A percentile compares a stretch with the other conserved stretches of the same genome.
These are phyloP conservation scores for Tiliacea citrago DNA, from an alignment of 2,888 invertebrate genomes.

Conservation along the genomic window DNA sequence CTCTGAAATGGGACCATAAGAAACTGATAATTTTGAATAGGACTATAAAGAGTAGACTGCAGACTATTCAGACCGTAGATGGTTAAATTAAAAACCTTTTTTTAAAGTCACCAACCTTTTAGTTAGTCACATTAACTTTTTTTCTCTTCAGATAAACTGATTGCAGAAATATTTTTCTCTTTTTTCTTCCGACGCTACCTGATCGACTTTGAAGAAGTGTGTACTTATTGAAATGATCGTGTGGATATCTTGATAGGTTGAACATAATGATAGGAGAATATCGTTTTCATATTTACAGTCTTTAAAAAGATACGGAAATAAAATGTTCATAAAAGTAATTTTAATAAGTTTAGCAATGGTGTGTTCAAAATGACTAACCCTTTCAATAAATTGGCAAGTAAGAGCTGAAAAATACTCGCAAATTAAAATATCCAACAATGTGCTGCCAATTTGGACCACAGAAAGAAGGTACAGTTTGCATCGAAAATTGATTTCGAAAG, in stretches of 20 bases:
- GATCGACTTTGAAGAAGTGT: constrained; percentile 13
- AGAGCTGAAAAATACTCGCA: constrained; percentile 1
- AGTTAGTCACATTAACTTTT: neutral
- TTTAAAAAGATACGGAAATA: neutral
- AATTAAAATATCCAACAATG: constrained; percentile 41
- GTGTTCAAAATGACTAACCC: neutral
- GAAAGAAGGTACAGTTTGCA: constrained; percentile 53
- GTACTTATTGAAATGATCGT: constrained; percentile 1
- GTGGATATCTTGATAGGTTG: neutral
- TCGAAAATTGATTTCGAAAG: constrained; percentile 67
- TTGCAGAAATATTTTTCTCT: neutral
- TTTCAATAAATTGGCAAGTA: constrained; percentile 7
- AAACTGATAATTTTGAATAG: neutral
- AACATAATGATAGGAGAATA: neutral
- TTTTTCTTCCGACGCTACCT: neutral
- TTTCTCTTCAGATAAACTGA: neutral
- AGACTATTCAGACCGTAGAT: neutral
- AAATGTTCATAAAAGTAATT: neutral
- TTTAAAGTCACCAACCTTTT: neutral
- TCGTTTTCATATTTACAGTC: neutral
- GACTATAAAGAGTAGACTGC: neutral
- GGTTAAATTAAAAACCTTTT: neutral
- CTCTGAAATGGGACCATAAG: neutral
- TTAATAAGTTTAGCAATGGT: neutral
- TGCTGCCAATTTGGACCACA: constrained; percentile 45